Percentiles rank a stretch among this genome's conserved stretches.
Conservation (phyloP, 2,113 vertebrate genomes). For the Thalassoma bifasciatum region DNA sequence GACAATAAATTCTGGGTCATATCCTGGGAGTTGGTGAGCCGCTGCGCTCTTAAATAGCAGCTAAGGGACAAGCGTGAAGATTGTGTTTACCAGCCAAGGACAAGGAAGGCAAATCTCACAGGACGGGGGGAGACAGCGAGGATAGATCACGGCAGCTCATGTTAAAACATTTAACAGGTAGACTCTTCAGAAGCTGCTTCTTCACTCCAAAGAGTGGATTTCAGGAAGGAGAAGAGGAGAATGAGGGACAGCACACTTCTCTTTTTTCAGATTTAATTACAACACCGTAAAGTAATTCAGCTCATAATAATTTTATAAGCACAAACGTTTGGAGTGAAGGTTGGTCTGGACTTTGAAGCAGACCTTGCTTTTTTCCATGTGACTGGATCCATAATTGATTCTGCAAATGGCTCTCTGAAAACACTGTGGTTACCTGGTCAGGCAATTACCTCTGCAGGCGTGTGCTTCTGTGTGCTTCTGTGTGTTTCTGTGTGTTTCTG, state of each 20-base stretch:
- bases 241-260: constrained; percentile 1
- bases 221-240: constrained; percentile 1
- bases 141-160: constrained; percentile 56
- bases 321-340: not conserved
- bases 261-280: constrained; percentile 27
- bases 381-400: constrained; percentile 21
- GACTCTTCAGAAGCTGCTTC: constrained; percentile 37
- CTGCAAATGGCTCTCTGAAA: constrained; percentile 24
- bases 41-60: constrained; percentile 60
- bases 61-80: constrained; percentile 71
- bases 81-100: constrained; percentile 76
- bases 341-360: constrained; percentile 25
- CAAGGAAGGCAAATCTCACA: constrained; percentile 53
- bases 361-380: not conserved
- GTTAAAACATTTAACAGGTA: constrained; percentile 67
- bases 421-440: not conserved
- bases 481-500: not conserved
- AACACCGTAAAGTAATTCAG: not conserved
- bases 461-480: not conserved
- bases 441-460: constrained; percentile 20
- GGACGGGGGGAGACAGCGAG: constrained; percentile 10
- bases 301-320: not conserved
- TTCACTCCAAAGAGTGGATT: constrained; percentile 54
- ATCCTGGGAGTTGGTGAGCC: constrained; percentile 50
- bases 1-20: constrained; percentile 63